These are phyloP conservation scores for Oryctolagus cuniculus DNA, from an alignment of 2,113 vertebrate genomes.

Conservation along the genomic window DNA sequence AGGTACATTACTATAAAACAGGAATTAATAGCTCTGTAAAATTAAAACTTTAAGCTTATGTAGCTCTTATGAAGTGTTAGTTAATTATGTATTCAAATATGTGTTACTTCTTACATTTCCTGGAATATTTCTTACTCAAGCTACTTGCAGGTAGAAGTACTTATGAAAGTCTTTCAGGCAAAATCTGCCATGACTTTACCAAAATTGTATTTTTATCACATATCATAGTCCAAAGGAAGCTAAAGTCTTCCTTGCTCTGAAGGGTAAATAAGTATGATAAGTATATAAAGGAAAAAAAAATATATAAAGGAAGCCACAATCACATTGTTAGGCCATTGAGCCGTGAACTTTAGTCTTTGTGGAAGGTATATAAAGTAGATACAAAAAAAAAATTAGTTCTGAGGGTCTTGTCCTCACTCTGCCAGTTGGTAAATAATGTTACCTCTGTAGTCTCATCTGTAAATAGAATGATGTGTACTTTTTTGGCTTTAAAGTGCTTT, in stretches of 20 bases:
- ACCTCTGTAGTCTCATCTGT: background rate
- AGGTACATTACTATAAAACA: background rate
- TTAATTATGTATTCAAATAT: background rate
- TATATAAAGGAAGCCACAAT: background rate
- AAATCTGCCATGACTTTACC: background rate
- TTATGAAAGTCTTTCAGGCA: background rate
- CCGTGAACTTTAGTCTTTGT: background rate
- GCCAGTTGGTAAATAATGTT: background rate
- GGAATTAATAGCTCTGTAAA: background rate
- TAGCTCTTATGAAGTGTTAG: background rate
- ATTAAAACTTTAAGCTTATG: background rate
- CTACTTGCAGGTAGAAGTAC: background rate
- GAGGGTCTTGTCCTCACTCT: background rate
- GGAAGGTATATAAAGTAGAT: background rate
- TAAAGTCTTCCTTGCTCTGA: background rate
- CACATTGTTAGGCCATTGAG: background rate
- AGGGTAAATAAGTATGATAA: background rate
- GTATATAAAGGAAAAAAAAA: constrained; percentile 8
- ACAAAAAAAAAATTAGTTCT: background rate
- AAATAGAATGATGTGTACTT: background rate
- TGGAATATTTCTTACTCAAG: background rate
- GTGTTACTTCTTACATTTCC: constrained; percentile 12
- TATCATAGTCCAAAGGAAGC: constrained; percentile 1
- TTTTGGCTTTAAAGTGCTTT: background rate
- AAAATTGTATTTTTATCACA: background rate